phyloP scores from a whole-genome alignment of 2,113 vertebrate species.

The Platichthys flesus region DNA sequence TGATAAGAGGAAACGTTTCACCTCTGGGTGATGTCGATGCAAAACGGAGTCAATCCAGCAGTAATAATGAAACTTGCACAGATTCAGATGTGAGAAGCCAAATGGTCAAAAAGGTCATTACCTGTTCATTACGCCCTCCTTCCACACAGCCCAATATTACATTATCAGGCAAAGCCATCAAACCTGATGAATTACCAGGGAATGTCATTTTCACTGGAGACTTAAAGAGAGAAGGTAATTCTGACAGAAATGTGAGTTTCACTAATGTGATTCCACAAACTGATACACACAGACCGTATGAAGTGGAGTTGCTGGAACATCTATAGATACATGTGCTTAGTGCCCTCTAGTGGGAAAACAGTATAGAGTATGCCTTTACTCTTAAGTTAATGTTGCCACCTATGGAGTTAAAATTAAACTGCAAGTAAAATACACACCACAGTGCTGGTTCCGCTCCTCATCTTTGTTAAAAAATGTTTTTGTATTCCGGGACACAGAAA shows the following conservation, averaged over 20 bases:
- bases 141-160: constrained; percentile 29
- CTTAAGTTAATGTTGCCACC: constrained; percentile 51
- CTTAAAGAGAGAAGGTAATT: constrained; percentile 45
- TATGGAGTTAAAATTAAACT: constrained; percentile 48
- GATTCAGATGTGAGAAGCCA: constrained; percentile 64
- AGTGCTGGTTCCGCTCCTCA: background rate
- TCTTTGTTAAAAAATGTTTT: background rate
- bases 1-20: constrained; percentile 66
- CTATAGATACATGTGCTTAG: background rate
- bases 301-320: background rate
- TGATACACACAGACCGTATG: constrained; percentile 16
- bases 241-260: constrained; percentile 47
- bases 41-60: constrained; percentile 66
- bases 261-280: constrained; percentile 36
- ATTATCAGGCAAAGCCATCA: constrained; percentile 70
- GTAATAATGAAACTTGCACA: constrained; percentile 66
- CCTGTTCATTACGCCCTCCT: constrained; percentile 65
- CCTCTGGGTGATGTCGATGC: constrained; percentile 68
- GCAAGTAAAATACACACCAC: background rate
- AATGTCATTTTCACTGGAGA: constrained; percentile 42
- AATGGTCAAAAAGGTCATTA: constrained; percentile 75
- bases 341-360: constrained; percentile 60
- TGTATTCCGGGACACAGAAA: background rate
- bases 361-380: constrained; percentile 1
- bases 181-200: constrained; percentile 65